Base-by-base conservation (phyloP, 1,140 invertebrate species). In the Drosophila neocordata region DNA sequence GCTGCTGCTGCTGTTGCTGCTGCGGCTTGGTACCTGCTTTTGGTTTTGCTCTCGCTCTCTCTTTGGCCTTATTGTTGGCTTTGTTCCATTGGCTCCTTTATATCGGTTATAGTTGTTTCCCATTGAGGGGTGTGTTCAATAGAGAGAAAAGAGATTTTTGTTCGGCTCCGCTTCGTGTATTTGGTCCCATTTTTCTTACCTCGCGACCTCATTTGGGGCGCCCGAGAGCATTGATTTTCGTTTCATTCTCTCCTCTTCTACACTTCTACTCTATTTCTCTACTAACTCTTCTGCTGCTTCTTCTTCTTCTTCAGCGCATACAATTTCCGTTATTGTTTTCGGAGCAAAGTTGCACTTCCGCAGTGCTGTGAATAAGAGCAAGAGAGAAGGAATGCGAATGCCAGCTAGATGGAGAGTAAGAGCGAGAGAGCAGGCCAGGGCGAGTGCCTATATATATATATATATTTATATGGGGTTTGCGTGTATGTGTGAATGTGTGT, bases 31-130 rank as follows among this genome's bases (percentile, higher is more conserved):
- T 56, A 61, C 62, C 69, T 64, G 22, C 67, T 62, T 71, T 77
- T 67, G 48, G 59, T 72, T 66, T 57, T 34, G 27, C 72, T 64
- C 51, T 35, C 66, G 57, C 69, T 38, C 64, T 51, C 31, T 34
- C 48, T 65, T 41, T 78, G 74, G 66, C 66, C 44, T 67, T 67
- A 65, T 84, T 83, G 75, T 72, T 65, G 83, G 72, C 84, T 88
- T 88, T 88, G 83, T 88, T 88, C 84, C 84, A 89, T 89, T 89
- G 84, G 84, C 77, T 89, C 84, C 77, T 89, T 89, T 84, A 84
- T 88, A 74, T 79, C 79, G 76, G 75, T 79, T 89, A 82, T 89
- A 79, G 84, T 88, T 83, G 83, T 88, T 88, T 79, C 60, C 80
- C 79, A 89, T 89, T 88, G 83, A 87, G 83, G 79, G 84, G 83